A percentile compares a stretch with the other conserved stretches of the same genome.
phyloP scores from a whole-genome alignment of 2,797 vertebrate species.

The Darevskia nairensis region DNA sequence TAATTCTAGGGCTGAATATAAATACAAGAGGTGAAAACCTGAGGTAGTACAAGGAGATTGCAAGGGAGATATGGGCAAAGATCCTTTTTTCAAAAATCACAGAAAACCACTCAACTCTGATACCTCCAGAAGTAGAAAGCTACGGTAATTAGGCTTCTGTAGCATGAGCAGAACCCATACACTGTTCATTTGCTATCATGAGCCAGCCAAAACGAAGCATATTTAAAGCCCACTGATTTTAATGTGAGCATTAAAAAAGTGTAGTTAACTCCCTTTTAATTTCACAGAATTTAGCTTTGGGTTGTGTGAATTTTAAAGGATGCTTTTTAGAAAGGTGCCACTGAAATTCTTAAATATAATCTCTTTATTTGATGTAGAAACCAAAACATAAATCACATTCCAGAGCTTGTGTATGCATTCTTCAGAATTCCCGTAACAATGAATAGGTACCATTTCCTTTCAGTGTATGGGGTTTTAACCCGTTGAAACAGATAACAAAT shows the following conservation, averaged over 20 bases:
- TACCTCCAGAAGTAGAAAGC: neutral
- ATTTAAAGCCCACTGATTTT: neutral
- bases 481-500: neutral
- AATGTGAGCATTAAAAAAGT: neutral
- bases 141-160: neutral
- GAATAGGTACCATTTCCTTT: neutral
- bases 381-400: neutral
- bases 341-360: neutral
- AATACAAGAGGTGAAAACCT: neutral
- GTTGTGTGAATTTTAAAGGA: neutral
- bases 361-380: neutral
- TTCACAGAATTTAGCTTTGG: neutral
- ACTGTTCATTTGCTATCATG: neutral
- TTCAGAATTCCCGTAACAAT: neutral
- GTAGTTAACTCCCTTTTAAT: neutral
- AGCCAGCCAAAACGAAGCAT: neutral
- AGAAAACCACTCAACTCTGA: neutral
- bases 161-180: neutral
- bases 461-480: neutral
- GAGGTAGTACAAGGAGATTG: neutral
- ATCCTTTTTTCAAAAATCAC: neutral
- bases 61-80: neutral
- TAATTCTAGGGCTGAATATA: neutral
- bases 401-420: accelerated
- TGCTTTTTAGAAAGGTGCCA: neutral